Evolutionary conservation across 2,888 invertebrate genomes (phyloP).

Genomic region (Brachypterus glaber): DNA sequence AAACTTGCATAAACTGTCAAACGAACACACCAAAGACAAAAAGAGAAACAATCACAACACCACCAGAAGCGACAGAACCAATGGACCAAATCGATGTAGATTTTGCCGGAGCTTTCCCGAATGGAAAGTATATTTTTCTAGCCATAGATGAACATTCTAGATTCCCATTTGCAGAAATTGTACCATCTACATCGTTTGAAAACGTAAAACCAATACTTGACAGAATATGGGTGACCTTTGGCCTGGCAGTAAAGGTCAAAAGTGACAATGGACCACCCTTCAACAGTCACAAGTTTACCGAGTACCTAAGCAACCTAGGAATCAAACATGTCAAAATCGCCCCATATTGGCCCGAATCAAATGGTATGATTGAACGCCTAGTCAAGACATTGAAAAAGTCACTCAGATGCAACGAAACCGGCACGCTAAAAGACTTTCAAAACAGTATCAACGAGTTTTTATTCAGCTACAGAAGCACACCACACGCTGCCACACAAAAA

Average conservation of each 20-base stretch:
- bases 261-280: constrained; percentile 18
- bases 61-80: constrained; percentile 1
- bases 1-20: constrained; percentile 8
- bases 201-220: constrained; percentile 9
- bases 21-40: not conserved
- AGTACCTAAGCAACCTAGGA: constrained; percentile 5
- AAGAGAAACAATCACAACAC: constrained; percentile 3
- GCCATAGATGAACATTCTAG: constrained; percentile 14
- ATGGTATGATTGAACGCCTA: constrained; percentile 16
- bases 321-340: constrained; percentile 16
- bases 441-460: constrained; percentile 10
- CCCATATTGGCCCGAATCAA: constrained; percentile 19
- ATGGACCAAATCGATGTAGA: constrained; percentile 13
- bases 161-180: constrained; percentile 12
- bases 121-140: constrained; percentile 12
- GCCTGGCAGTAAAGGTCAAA: constrained; percentile 10
- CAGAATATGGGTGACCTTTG: constrained; percentile 10
- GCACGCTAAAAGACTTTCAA: constrained; percentile 5
- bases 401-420: constrained; percentile 5
- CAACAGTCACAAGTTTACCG: constrained; percentile 11
- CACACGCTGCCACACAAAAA: constrained; percentile 7
- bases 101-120: constrained; percentile 14
- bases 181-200: constrained; percentile 10
- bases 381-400: constrained; percentile 15
- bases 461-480: constrained; percentile 13